Conservation (phyloP, 30 jellyfish, hydroid and myxozoan species). For the Aurelia sp. region DNA sequence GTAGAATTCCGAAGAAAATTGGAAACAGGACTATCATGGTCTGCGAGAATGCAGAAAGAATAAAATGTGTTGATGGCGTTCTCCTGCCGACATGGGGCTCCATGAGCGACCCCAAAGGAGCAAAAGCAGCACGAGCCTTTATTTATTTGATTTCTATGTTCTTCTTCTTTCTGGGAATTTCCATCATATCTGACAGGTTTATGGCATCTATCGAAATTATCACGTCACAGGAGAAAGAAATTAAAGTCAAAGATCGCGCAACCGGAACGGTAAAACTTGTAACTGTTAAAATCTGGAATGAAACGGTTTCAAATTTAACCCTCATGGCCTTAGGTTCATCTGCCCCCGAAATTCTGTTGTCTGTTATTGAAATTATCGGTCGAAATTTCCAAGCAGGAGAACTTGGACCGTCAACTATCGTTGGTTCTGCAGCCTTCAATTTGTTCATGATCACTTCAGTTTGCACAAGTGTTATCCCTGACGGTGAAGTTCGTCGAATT, state of each 20-base stretch:
- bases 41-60: slow-evolving; percentile 81
- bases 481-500: slow-evolving; percentile 96
- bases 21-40: slow-evolving; percentile 47
- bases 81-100: slow-evolving; percentile 92
- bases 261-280: slow-evolving; percentile 91
- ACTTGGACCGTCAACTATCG: slow-evolving; percentile 98
- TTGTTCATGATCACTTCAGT: slow-evolving; percentile 97
- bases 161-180: slow-evolving; percentile 96
- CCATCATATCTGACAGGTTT: slow-evolving; percentile 98
- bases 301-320: slow-evolving; percentile 96
- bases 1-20: slow-evolving; percentile 28
- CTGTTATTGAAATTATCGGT: slow-evolving; percentile 95
- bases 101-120: slow-evolving; percentile 71
- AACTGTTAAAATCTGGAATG: slow-evolving; percentile 98
- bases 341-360: slow-evolving; percentile 98
- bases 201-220: slow-evolving; percentile 98
- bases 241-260: slow-evolving; percentile 90
- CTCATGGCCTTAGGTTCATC: slow-evolving; percentile 99
- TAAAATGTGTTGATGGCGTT: slow-evolving; percentile 85
- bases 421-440: slow-evolving; percentile 99
- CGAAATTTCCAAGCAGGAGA: slow-evolving; percentile 97
- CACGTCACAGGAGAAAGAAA: slow-evolving; percentile 98
- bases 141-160: slow-evolving; percentile 91
- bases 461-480: slow-evolving; percentile 94
- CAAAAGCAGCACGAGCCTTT: slow-evolving; percentile 94